Base-by-base conservation (phyloP, 2,888 invertebrate species). In the Drosophila borborema region DNA sequence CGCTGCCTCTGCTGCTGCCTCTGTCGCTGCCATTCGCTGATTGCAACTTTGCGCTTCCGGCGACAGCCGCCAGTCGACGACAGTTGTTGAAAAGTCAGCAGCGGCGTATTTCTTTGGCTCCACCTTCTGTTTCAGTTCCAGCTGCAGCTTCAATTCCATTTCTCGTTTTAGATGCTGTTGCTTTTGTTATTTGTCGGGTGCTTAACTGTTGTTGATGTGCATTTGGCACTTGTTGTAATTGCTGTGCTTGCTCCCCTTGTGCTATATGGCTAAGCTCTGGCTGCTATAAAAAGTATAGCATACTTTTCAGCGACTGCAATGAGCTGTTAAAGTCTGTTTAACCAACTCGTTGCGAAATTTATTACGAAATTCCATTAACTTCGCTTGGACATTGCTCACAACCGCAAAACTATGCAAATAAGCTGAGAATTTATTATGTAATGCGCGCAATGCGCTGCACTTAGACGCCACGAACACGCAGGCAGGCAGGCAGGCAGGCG, bases 331-430 rank as follows among this genome's bases (percentile, higher is more conserved):
- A 81, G 77, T 76, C 71, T 77, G 75, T 85, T 85, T 86, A 81
- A 80, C 78, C 71, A 80, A 71, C 77, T 74, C 81, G 71, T 85
- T 82, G 78, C 66, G 72, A 86, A 87, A 87, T 87, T 87, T 87
- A 87, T 87, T 90, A 88, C 89, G 45, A 86, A 87, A 87, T 90
- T 87, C 86, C 86, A 87, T 87, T 90, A 87, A 86, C 81, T 90
- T 79, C 64, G 70, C 74, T 72, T 76, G 81, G 77, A 77, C 89
- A 88, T 90, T 82, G 86, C 89, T 88, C 83, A 66, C 81, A 69
- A 72, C 89, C 83, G 64, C 89, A 88, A 83, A 86, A 87, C 90
- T 87, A 90, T 87, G 90, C 90, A 90, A 87, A 90, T 87, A 90
- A 90, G 90, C 90, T 72, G 73, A 71, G 76, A 87, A 86, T 90